These are phyloP conservation scores for Corvus moneduloides DNA, from an alignment of 2,113 vertebrate genomes.

Conservation along the genomic window DNA sequence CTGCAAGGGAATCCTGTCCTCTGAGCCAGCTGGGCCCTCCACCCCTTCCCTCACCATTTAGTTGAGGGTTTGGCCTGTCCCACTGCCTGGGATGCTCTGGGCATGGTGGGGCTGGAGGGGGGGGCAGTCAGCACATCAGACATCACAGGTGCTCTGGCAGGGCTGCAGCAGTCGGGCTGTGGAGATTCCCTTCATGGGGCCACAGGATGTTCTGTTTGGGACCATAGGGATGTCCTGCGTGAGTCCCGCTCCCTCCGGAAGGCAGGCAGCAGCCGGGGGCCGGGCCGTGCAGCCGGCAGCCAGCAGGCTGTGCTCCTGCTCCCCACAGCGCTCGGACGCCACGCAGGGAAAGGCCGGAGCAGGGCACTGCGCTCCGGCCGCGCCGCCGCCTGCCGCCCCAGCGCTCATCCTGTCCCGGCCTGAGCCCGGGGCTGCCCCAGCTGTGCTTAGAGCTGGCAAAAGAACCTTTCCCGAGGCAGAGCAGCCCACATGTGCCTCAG, in stretches of 20 bases:
- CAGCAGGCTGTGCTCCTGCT: conserved; percentile 42
- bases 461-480: not conserved
- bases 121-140: not conserved
- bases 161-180: not conserved
- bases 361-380: not conserved
- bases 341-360: not conserved
- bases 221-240: rapidly evolving
- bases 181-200: not conserved
- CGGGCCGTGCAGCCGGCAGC: not conserved
- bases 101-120: not conserved
- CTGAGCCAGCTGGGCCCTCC: not conserved
- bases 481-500: not conserved
- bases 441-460: not conserved
- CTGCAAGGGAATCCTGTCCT: not conserved
- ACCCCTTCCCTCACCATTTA: not conserved
- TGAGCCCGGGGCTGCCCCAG: not conserved
- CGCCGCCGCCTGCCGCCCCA: not conserved
- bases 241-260: not conserved
- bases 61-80: too few relatives aligned
- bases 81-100: not conserved
- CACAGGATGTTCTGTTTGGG: not conserved
- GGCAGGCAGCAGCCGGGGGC: not conserved
- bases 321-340: not conserved
- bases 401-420: not conserved
- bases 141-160: not conserved